Base-by-base conservation (phyloP, 2,888 invertebrate genomes). In the Noctuana brunneofusca region DNA sequence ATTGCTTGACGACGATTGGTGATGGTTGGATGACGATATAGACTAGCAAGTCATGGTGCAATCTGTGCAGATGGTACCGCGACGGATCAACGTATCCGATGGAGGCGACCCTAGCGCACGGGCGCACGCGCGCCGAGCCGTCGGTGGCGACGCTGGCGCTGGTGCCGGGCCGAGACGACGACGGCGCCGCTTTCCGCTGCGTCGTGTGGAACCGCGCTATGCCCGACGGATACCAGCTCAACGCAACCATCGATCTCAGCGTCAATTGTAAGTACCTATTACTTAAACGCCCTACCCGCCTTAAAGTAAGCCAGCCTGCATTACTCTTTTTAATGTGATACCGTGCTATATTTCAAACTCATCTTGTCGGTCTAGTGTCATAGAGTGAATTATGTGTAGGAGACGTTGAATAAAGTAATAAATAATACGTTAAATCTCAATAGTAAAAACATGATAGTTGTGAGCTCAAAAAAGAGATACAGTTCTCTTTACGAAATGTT, bases 191-290 rank as follows among this genome's bases (percentile, higher is more conserved):
- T 57, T 97, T 95, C 87, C 94, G 96, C 65, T 98, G 98, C 84
- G 95, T 96, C 68, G 97, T 98, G 57, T 95, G 96, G 93, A 98
- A 98, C 89, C 92, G 97, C 52, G 98, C 97, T 69, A 95, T 98
- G 94, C 93, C 95, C 0, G 95, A 96, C 64, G 96, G 95, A 46
- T 94, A 95, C 64, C 96, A 96, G 71, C 88, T 97, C 68, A 96
- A 96, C 74, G 94, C 96, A 14, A 94, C 94, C 12, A 95, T 97
- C 66, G 94, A 95, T 22, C 93, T 98, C 64, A 96, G 95, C 84
- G 97, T 98, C 68, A 97, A 97, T 89, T 98, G 97, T 97, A 90
- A 96, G 96, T 96, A 79, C 11, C 11, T 38, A 32, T 54, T 22
- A 35, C 35, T 18, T n/a, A n/a, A n/a, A n/a, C n/a, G n/a, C n/a